Evolutionary conservation across 2,113 vertebrate species (phyloP), one percentile per base, ranked within the genome.

Genomic region (crab-eating macaque (Macaca fascicularis)): DNA sequence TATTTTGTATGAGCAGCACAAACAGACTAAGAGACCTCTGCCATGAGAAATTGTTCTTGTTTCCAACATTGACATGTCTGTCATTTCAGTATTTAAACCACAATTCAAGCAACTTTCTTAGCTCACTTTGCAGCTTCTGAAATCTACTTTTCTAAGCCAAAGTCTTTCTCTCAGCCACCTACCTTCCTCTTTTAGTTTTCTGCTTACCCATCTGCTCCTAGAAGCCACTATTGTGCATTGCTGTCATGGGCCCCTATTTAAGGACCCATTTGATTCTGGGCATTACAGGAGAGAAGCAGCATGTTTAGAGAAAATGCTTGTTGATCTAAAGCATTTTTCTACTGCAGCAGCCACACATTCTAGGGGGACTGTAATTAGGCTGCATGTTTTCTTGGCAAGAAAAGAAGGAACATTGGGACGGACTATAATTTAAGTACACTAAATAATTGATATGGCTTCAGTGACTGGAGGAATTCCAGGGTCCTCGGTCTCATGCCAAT

Each of bases 321-420:
- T 50, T 80, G 79, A 89, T 70, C 11, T 48, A 67, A 83, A 86
- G 23, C 85, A 70, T 72, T 89, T 89, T 91, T 80, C 76, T 61
- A 50, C 14, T 5, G 5, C 20, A 48, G 61, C 14, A 78, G 57
- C 86, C 82, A 32, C 55, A 57, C 27, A 32, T 83, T 93, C 91
- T 75, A 83, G 45, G 52, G 40, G 67, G 83, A 43, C 35, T 81
- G 69, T 85, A 69, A 94, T 79, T 69, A 61, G 78, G 59, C 43
- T 38, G 8, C 61, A 45, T 1, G 20, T 90, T 76, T 95, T 89
- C 64, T 94, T 94, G 82, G 43, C 82, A 79, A 96, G 72, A 86
- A 11, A 17, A 80, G 19, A 59, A 52, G 57, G 70, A 80, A 79
- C 43, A 20, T 52, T 93, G 55, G 80, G 70, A 80, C 6, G 80